Evolutionary conservation across 2,888 invertebrate genomes (phyloP).

Genomic region (Caenorhabditis imperialis): DNA sequence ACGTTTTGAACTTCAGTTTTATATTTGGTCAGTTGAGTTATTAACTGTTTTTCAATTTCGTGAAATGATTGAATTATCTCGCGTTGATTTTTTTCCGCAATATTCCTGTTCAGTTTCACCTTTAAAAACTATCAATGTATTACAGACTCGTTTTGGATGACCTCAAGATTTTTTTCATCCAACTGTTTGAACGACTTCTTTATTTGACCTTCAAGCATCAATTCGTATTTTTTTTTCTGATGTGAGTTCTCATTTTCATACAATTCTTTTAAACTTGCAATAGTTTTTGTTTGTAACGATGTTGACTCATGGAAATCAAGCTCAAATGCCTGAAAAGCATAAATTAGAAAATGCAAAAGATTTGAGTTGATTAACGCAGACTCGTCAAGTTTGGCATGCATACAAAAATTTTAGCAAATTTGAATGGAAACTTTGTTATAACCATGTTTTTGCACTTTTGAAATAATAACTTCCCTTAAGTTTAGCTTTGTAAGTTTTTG

Average conservation of each 20-base stretch:
- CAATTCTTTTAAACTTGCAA: conserved; percentile 54
- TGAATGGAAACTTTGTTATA: conserved; percentile 1
- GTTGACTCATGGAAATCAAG: conserved; percentile 55
- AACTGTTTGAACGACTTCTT: conserved; percentile 50
- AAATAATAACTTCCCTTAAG: too few relatives aligned
- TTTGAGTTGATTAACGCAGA: too few relatives aligned
- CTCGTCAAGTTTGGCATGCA: too few relatives aligned
- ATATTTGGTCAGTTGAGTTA: conserved; percentile 14
- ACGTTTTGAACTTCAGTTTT: conserved; percentile 16
- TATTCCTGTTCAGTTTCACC: not conserved
- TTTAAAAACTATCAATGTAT: conserved; percentile 29
- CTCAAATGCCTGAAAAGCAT: conserved; percentile 56
- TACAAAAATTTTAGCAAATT: too few relatives aligned
- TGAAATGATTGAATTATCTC: conserved; percentile 39
- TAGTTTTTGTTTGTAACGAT: conserved; percentile 49
- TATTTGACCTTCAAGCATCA: conserved; percentile 58
- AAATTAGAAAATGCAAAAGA: too few relatives aligned
- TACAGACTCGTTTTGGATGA: conserved; percentile 1
- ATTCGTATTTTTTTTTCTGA: conserved; percentile 53
- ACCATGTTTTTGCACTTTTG: conserved; percentile 36
- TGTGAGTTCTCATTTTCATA: conserved; percentile 56
- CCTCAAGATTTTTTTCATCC: conserved; percentile 51
- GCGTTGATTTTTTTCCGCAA: conserved; percentile 2
- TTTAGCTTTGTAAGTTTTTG: too few relatives aligned
- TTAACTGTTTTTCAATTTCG: conserved; percentile 36